phyloP scores from a whole-genome alignment of 2,888 invertebrate genomes.

The Trachelus iudaicus region DNA sequence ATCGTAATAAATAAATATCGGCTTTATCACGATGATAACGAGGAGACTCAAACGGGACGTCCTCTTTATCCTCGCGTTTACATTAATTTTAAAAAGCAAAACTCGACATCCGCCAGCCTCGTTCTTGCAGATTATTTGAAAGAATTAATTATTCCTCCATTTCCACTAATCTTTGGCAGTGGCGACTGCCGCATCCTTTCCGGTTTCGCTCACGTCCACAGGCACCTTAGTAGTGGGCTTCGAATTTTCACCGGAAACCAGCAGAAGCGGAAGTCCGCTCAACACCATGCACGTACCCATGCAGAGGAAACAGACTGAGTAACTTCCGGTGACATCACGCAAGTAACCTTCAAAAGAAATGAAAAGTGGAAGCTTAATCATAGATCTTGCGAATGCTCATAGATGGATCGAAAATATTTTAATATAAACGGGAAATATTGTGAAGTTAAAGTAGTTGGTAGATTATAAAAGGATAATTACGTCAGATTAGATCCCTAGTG shows the following conservation, averaged over 20 bases:
- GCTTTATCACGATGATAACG: neutral
- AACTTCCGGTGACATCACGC: constrained; percentile 77
- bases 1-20: neutral
- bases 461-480: neutral
- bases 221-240: constrained; percentile 36
- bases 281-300: constrained; percentile 83
- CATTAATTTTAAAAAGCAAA: neutral
- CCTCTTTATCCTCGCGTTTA: neutral
- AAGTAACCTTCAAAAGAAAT: constrained; percentile 67
- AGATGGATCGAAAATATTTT: neutral
- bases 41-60: neutral
- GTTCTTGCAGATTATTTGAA: neutral
- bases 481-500: neutral
- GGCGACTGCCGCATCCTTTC: neutral
- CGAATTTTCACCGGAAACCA: constrained; percentile 56
- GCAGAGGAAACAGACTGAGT: constrained; percentile 78
- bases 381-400: neutral
- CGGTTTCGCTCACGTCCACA: neutral
- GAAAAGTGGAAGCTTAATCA: too few relatives aligned
- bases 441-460: neutral
- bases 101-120: neutral
- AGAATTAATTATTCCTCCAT: constrained; percentile 11
- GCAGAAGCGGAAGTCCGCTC: constrained; percentile 75
- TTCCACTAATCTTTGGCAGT: constrained; percentile 12
- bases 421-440: neutral